A percentile compares a stretch with the other conserved stretches of the same genome.
Evolutionary conservation across 2,797 vertebrate species (phyloP).

Genomic region (Tamandua tetradactyla): DNA sequence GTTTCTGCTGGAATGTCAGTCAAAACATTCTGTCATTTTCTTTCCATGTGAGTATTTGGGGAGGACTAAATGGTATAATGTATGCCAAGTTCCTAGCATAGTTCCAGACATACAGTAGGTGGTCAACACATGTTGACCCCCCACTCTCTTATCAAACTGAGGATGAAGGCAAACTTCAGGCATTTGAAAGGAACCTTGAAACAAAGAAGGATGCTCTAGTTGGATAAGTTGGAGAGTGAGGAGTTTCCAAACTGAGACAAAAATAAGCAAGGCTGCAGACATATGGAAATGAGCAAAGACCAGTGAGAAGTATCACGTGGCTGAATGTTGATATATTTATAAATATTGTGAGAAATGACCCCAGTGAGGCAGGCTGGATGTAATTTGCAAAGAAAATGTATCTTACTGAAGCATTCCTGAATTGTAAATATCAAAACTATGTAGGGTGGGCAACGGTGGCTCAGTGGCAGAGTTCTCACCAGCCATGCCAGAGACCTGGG

Average conservation of each 20-base stretch:
- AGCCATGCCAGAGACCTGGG: too few species aligned
- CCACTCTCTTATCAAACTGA: background rate
- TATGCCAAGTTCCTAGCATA: background rate
- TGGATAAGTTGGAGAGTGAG: background rate
- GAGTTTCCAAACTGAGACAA: background rate
- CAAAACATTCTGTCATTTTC: background rate
- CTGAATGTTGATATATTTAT: background rate
- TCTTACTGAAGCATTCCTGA: background rate
- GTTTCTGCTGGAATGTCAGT: background rate
- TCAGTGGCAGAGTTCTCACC: too few species aligned
- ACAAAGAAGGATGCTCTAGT: background rate
- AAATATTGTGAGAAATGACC: background rate
- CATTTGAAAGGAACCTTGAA: background rate
- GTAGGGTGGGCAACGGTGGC: too few species aligned
- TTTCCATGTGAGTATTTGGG: background rate
- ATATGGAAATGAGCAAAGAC: background rate
- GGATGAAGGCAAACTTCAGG: background rate
- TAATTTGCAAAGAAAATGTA: background rate
- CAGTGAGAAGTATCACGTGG: too few species aligned
- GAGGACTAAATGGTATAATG: background rate
- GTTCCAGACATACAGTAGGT: background rate
- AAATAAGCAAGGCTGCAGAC: background rate
- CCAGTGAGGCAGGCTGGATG: background rate
- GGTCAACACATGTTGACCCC: background rate
- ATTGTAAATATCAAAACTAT: background rate